A percentile compares a stretch with the other conserved stretches of the same genome.
These are phyloP conservation scores for Brachypalpus laphriformis DNA, from an alignment of 2,888 invertebrate genomes.

Conservation along the genomic window DNA sequence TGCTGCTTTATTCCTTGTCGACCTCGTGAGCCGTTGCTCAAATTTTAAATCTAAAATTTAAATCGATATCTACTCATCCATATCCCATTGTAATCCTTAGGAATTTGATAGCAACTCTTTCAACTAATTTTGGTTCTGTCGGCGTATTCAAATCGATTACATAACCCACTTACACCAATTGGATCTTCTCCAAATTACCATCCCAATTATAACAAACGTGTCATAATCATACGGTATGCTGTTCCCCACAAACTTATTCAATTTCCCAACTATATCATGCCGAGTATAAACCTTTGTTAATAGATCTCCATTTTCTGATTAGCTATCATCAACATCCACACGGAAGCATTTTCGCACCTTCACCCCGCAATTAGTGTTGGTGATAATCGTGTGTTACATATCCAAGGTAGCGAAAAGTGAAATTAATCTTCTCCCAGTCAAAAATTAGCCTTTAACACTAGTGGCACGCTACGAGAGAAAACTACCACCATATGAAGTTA, in stretches of 20 bases:
- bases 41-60: no score
- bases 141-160: no score
- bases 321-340: neutral
- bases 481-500: neutral
- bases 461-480: neutral
- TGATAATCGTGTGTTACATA: neutral
- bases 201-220: neutral
- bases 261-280: neutral
- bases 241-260: neutral
- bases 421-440: neutral
- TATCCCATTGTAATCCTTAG: no score
- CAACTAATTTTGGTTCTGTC: no score
- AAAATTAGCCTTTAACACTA: neutral
- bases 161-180: neutral
- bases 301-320: neutral
- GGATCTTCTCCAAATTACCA: neutral
- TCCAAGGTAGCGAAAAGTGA: neutral
- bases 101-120: no score
- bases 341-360: neutral
- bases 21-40: no score
- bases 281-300: neutral
- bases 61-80: no score
- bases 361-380: neutral
- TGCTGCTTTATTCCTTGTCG: no score
- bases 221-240: neutral